Conservation (phyloP, 2,888 invertebrate genomes). For the Strigamia crassipes region DNA sequence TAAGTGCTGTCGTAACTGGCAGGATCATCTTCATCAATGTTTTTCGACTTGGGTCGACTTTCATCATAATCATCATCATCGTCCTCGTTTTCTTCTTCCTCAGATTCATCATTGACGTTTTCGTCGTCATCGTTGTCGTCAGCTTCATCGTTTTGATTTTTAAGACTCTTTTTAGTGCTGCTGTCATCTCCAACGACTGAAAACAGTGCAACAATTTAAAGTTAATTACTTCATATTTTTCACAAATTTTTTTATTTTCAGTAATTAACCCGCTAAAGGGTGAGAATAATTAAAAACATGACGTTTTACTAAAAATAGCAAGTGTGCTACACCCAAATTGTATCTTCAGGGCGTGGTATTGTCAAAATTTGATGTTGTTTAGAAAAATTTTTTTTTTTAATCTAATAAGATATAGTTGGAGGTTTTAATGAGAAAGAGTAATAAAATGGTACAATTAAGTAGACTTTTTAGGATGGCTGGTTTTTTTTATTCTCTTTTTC, state of each 20-base stretch:
- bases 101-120: not conserved
- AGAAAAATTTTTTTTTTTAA: not conserved
- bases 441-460: not conserved
- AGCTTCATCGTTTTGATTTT: not conserved
- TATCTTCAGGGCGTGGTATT: not conserved
- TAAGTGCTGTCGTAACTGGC: not conserved
- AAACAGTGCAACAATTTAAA: not conserved
- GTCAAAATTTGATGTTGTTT: not conserved
- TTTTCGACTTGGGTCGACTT: not conserved
- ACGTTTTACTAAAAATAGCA: not conserved
- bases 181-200: not conserved
- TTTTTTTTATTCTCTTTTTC: not conserved
- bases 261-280: too few relatives aligned
- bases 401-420: not conserved
- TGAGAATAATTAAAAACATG: not conserved
- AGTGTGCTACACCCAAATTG: not conserved
- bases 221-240: too few relatives aligned
- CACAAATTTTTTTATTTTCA: too few relatives aligned
- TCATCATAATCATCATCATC: not conserved
- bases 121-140: not conserved
- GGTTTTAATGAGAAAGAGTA: not conserved
- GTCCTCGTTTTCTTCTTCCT: not conserved
- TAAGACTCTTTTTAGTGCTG: not conserved
- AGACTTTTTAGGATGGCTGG: not conserved
- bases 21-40: not conserved